These are phyloP conservation scores for Petrocephalus zakoni DNA, from an alignment of 2,113 vertebrate genomes.

Conservation along the genomic window DNA sequence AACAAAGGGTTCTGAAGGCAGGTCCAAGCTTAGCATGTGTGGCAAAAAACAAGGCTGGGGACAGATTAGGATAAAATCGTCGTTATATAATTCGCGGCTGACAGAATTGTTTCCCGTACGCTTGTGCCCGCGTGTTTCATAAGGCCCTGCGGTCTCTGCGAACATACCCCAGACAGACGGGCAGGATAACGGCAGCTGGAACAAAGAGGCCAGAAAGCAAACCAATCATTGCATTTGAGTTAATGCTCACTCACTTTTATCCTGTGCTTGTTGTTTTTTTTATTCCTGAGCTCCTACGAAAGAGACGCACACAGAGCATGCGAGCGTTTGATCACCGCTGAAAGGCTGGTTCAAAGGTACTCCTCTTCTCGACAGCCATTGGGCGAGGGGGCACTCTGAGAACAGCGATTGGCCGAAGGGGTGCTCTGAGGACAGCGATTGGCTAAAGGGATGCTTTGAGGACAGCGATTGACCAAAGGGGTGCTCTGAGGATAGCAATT, in stretches of 20 bases:
- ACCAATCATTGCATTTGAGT: neutral
- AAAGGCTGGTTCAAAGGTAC: slow-evolving; percentile 5
- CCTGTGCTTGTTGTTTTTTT: neutral
- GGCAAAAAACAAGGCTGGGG: slow-evolving; percentile 5
- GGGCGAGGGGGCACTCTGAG: neutral
- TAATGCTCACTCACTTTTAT: neutral
- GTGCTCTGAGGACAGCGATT: neutral
- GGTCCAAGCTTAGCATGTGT: neutral
- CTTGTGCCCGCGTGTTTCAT: neutral
- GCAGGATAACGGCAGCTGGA: neutral
- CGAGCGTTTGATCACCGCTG: neutral
- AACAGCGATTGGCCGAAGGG: neutral
- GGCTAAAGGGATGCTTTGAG: neutral
- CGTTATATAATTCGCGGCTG: neutral
- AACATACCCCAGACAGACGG: neutral
- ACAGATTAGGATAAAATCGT: slow-evolving; percentile 5
- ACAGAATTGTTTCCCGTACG: neutral
- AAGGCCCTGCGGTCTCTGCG: neutral
- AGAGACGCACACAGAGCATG: neutral
- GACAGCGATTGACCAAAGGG: neutral
- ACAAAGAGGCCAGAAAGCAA: neutral
- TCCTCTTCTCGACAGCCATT: neutral
- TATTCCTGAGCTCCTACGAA: neutral
- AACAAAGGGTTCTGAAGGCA: neutral
- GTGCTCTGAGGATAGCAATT: neutral